Conservation (phyloP, 2,113 vertebrate species). For the Alaudala cheleensis region DNA sequence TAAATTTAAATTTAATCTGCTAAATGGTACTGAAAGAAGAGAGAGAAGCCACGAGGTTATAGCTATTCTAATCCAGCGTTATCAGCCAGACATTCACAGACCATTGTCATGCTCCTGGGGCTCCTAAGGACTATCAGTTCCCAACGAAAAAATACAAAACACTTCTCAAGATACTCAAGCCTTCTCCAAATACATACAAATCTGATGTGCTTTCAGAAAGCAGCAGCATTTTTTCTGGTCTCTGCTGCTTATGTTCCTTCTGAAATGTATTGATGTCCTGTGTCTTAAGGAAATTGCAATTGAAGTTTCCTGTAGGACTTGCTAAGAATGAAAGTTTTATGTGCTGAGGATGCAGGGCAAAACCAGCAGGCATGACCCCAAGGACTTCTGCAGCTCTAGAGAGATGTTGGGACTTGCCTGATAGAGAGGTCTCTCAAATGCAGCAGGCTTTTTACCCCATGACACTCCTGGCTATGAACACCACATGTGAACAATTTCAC, state of each 20-base stretch:
- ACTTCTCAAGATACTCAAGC: background rate
- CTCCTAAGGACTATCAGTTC: background rate
- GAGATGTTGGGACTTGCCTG: background rate
- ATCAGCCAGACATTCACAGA: background rate
- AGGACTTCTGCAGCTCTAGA: background rate
- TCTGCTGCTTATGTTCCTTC: background rate
- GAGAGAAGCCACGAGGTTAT: background rate
- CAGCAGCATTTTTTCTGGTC: background rate
- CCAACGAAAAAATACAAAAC: background rate
- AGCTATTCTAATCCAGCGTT: background rate
- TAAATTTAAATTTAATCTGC: background rate
- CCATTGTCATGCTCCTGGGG: rapidly evolving
- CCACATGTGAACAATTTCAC: background rate
- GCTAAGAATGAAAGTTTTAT: background rate
- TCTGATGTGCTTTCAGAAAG: background rate
- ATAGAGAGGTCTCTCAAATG: background rate
- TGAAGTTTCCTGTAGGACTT: background rate
- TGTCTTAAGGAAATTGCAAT: background rate
- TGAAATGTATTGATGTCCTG: background rate
- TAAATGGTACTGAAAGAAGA: background rate
- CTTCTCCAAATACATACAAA: background rate
- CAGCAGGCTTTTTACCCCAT: background rate
- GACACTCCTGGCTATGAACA: background rate
- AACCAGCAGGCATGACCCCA: background rate
- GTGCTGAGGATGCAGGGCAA: background rate